These are phyloP conservation scores for Eristalis pertinax DNA, from an alignment of 2,888 invertebrate genomes.

Conservation along the genomic window DNA sequence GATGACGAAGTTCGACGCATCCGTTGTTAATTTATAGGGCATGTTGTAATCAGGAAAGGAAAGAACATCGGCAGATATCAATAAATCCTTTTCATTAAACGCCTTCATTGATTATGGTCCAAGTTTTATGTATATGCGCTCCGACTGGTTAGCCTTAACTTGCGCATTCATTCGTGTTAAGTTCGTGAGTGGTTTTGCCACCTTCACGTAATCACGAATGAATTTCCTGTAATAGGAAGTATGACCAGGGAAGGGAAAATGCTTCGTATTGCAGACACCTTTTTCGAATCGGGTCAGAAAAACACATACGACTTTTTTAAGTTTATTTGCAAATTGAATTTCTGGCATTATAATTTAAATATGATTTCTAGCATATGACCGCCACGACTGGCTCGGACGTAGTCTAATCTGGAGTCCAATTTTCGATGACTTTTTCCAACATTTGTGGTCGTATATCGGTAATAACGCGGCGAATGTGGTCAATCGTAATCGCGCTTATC, in stretches of 20 bases:
- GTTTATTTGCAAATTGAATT: no score
- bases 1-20: slow-evolving; percentile 12
- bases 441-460: no score
- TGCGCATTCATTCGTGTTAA: neutral
- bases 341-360: no score
- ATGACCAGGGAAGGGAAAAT: slow-evolving; percentile 55
- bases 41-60: slow-evolving; percentile 41
- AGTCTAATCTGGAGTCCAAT: no score
- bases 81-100: slow-evolving; percentile 61
- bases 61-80: slow-evolving; percentile 60
- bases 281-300: no score
- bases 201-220: slow-evolving; percentile 55
- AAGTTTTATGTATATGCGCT: slow-evolving; percentile 44
- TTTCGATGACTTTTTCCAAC: no score
- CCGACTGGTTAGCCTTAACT: slow-evolving; percentile 46
- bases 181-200: slow-evolving; percentile 11
- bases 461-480: no score
- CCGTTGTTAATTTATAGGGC: slow-evolving; percentile 11
- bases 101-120: slow-evolving; percentile 41
- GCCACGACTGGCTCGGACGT: no score
- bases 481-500: no score
- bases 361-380: no score
- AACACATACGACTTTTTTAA: no score
- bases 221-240: slow-evolving; percentile 65
- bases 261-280: slow-evolving; percentile 30